phyloP scores from a whole-genome alignment of 1,140 invertebrate genomes.

The Tribolium castaneum region DNA sequence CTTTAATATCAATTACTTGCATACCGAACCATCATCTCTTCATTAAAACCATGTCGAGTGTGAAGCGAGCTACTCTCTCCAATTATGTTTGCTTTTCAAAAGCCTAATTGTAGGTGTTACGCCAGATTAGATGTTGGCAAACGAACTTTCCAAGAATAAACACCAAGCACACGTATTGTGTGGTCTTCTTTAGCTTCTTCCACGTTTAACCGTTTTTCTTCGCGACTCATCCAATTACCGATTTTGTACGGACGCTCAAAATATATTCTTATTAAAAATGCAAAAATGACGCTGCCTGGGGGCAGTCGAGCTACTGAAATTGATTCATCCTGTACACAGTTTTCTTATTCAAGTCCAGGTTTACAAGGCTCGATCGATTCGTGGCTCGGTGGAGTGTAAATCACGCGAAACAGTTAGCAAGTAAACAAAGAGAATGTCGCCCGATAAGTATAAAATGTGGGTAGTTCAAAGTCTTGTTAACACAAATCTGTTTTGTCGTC shows the following conservation, averaged over 20 bases:
- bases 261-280: conserved; percentile 1
- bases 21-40: conserved; percentile 33
- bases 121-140: conserved; percentile 29
- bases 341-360: neutral
- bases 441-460: conserved; percentile 33
- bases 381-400: conserved; percentile 10
- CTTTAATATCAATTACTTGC: conserved; percentile 34
- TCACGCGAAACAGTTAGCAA: conserved; percentile 21
- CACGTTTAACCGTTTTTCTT: neutral
- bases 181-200: conserved; percentile 7
- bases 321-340: neutral
- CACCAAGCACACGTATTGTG: conserved; percentile 8
- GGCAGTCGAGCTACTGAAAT: neutral
- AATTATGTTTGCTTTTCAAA: conserved; percentile 35
- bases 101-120: conserved; percentile 30
- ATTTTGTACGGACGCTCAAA: conserved; percentile 7
- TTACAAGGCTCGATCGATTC: neutral
- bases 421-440: conserved; percentile 33
- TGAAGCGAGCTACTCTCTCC: conserved; percentile 21
- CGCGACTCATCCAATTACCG: neutral
- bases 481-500: conserved; percentile 33
- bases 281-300: neutral
- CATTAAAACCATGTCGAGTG: conserved; percentile 33
- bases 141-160: conserved; percentile 32
- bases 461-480: conserved; percentile 35